These are phyloP conservation scores for Chymomyza amoena DNA, from an alignment of 2,888 invertebrate species.

Conservation along the genomic window DNA sequence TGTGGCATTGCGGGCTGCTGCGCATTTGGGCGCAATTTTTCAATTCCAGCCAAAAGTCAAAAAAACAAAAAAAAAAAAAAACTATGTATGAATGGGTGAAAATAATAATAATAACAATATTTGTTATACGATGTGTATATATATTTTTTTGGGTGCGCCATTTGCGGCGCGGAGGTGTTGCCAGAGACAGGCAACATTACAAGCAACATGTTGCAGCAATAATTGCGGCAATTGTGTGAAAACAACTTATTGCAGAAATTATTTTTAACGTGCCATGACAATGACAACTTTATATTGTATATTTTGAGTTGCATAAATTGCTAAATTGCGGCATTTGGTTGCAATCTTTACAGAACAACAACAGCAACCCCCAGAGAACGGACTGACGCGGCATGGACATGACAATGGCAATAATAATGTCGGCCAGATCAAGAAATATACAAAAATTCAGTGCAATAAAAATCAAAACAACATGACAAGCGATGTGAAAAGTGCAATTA, in stretches of 20 bases:
- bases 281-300: constrained; percentile 56
- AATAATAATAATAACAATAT: background rate
- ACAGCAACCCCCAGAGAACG: constrained; percentile 27
- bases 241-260: constrained; percentile 14
- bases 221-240: constrained; percentile 44
- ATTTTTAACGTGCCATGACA: constrained; percentile 23
- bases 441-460: constrained; percentile 72
- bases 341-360: constrained; percentile 42
- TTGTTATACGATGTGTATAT: background rate
- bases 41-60: constrained; percentile 34
- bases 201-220: constrained; percentile 44
- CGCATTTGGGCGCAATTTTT: constrained; percentile 44
- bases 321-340: background rate
- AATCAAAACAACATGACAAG: constrained; percentile 74
- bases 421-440: constrained; percentile 50
- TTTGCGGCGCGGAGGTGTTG: constrained; percentile 21
- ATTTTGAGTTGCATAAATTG: constrained; percentile 5
- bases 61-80: background rate
- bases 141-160: constrained; percentile 45
- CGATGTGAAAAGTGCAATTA: constrained; percentile 72
- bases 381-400: constrained; percentile 51
- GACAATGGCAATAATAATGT: constrained; percentile 56
- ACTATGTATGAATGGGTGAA: constrained; percentile 47
- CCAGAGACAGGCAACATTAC: constrained; percentile 18
- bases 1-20: constrained; percentile 44